Evolutionary conservation across 2,888 invertebrate species (phyloP).

Genomic region (Thecophora atra): DNA sequence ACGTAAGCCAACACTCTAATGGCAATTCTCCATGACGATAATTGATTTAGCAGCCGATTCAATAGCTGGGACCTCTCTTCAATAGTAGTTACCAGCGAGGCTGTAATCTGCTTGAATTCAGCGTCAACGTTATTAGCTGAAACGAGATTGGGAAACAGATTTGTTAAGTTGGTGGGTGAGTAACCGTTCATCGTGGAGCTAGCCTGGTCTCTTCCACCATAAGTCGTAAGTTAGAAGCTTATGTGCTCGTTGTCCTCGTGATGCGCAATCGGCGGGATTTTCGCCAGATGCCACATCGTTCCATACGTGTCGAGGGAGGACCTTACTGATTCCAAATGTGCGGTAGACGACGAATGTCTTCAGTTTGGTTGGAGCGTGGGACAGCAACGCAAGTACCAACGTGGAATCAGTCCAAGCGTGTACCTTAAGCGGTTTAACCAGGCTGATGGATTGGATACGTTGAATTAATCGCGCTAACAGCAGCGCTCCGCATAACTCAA

Average conservation of each 20-base stretch:
- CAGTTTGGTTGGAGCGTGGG: background rate
- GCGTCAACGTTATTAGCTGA: background rate
- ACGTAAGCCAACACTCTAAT: constrained; percentile 26
- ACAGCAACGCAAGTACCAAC: background rate
- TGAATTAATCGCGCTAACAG: background rate
- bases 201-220: constrained; percentile 15
- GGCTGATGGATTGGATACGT: background rate
- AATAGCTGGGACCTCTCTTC: background rate
- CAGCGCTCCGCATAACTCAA: constrained; percentile 8
- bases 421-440: background rate
- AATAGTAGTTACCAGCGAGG: background rate
- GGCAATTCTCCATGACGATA: constrained; percentile 19
- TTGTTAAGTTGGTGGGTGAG: background rate
- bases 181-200: background rate
- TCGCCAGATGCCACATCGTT: constrained; percentile 11
- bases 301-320: constrained; percentile 10
- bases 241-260: constrained; percentile 1
- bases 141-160: background rate
- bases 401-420: background rate
- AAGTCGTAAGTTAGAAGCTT: background rate
- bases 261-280: constrained; percentile 27
- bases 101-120: background rate
- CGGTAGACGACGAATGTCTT: constrained; percentile 17
- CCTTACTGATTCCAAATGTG: background rate
- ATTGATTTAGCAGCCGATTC: background rate